Conservation (phyloP, 2,797 vertebrate genomes). For the Oreochromis mossambicus region DNA sequence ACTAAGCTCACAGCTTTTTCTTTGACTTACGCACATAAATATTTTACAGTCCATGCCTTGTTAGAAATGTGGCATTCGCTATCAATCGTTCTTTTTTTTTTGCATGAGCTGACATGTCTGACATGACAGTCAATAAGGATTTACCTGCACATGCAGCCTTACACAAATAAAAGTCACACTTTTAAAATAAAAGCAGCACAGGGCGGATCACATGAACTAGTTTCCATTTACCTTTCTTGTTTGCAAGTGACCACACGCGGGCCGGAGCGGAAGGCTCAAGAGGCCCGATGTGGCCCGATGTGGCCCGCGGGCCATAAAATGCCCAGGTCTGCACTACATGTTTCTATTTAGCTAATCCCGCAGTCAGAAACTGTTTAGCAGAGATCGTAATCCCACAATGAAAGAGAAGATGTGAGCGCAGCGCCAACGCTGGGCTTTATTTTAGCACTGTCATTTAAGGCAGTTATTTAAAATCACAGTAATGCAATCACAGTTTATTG, state of each 20-base stretch:
- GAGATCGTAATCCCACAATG: not conserved
- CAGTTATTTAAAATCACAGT: not conserved
- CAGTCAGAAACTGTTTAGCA: not conserved
- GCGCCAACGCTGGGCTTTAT: not conserved
- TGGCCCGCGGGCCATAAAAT: accelerated
- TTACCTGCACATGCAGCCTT: not conserved
- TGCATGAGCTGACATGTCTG: not conserved
- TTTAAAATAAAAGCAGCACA: not conserved
- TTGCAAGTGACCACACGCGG: not conserved
- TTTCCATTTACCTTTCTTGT: not conserved
- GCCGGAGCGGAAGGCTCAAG: not conserved
- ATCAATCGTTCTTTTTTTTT: not conserved
- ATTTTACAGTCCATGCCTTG: not conserved
- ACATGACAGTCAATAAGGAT: not conserved
- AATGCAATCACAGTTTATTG: not conserved
- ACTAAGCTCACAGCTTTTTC: not conserved
- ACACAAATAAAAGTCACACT: not conserved
- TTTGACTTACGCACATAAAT: not conserved
- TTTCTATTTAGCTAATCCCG: not conserved
- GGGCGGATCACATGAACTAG: not conserved
- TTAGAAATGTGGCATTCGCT: not conserved
- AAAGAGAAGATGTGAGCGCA: not conserved
- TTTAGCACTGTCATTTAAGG: not conserved
- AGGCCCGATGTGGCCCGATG: not conserved
- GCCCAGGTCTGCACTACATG: not conserved